Percentiles rank a stretch among this genome's conserved stretches.
Conservation (phyloP, 1,140 invertebrate genomes). For the Rhyzopertha dominica region DNA sequence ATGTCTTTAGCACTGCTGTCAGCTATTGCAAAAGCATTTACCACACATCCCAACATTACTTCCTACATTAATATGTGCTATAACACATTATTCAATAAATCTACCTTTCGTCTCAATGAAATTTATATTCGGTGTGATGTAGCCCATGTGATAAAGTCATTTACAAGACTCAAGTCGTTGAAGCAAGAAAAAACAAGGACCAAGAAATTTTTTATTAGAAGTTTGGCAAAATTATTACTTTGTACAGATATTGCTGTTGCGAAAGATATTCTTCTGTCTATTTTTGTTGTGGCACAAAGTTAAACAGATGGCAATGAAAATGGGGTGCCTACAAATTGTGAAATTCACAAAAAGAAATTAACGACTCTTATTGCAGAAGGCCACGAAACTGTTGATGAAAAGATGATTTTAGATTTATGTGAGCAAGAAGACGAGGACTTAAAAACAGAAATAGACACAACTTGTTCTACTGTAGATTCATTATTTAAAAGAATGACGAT, state of each 20-base stretch:
- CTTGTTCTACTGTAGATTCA: neutral
- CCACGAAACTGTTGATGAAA: neutral
- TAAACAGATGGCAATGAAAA: neutral
- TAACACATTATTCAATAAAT: neutral
- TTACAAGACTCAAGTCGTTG: neutral
- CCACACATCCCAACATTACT: neutral
- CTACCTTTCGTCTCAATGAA: neutral
- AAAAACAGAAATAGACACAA: neutral
- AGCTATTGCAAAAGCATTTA: conserved; percentile 4
- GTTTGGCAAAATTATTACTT: neutral
- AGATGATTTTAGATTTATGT: neutral
- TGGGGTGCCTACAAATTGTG: neutral
- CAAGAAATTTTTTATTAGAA: conserved; percentile 1
- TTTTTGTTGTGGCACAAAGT: conserved; percentile 3
- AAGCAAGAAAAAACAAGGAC: neutral
- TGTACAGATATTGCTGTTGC: conserved; percentile 2
- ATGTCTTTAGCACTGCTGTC: conserved; percentile 9
- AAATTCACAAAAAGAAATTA: neutral
- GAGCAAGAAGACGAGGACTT: neutral
- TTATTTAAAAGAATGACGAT: neutral
- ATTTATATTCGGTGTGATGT: conserved; percentile 7
- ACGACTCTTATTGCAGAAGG: neutral
- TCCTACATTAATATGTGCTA: conserved; percentile 2
- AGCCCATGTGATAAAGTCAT: conserved; percentile 6
- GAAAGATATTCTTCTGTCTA: neutral